Conservation (phyloP, 2,888 invertebrate genomes). For the Ischnus inquisitorius region DNA sequence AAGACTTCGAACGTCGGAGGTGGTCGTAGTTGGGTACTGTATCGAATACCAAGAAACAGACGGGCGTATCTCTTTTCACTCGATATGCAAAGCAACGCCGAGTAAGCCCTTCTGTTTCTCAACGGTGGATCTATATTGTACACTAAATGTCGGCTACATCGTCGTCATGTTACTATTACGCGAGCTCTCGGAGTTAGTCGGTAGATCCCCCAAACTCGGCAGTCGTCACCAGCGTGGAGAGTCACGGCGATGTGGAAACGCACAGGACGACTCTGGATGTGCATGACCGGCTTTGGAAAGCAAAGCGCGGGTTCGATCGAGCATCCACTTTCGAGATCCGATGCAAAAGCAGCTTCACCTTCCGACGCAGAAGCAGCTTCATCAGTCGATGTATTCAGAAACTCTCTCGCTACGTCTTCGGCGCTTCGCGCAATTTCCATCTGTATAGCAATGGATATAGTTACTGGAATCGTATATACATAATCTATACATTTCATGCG, state of each 20-base stretch:
- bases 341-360: constrained; percentile 45
- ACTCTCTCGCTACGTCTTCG: constrained; percentile 1
- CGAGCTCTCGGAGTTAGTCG: constrained; percentile 23
- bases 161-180: neutral
- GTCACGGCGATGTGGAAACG: constrained; percentile 14
- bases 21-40: neutral
- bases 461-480: constrained; percentile 52
- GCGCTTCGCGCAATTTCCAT: constrained; percentile 29
- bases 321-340: constrained; percentile 63
- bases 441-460: constrained; percentile 27
- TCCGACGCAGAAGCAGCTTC: constrained; percentile 39
- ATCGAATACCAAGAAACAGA: neutral
- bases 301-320: constrained; percentile 54
- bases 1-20: neutral
- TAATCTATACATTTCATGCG: constrained; percentile 34
- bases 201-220: constrained; percentile 32
- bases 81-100: too few species aligned
- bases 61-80: neutral
- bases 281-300: constrained; percentile 44
- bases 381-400: constrained; percentile 63
- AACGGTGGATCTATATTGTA: too few species aligned
- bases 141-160: neutral
- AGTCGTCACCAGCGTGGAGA: constrained; percentile 21
- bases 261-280: constrained; percentile 17
- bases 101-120: too few species aligned